phyloP scores from a whole-genome alignment of 2,888 invertebrate species.

The Geotrupes spiniger region DNA sequence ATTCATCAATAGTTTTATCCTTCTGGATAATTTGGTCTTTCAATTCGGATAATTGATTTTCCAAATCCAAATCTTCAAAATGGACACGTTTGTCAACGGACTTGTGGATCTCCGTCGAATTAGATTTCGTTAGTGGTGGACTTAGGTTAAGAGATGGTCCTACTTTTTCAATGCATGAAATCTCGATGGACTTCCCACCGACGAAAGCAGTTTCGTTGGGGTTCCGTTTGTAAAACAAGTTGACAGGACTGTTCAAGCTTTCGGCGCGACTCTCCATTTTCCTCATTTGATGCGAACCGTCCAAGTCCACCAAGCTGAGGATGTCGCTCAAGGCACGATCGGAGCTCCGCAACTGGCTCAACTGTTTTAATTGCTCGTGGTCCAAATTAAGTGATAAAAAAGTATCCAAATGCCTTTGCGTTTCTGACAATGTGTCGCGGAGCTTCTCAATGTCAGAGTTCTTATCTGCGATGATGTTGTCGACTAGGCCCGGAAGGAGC shows the following conservation, averaged over 20 bases:
- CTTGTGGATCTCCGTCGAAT: slow-evolving; percentile 42
- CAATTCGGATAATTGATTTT: slow-evolving; percentile 47
- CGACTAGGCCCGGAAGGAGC: slow-evolving; percentile 56
- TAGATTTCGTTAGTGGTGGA: slow-evolving; percentile 33
- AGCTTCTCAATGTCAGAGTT: slow-evolving; percentile 67
- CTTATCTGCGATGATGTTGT: slow-evolving; percentile 65
- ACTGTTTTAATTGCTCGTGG: slow-evolving; percentile 53
- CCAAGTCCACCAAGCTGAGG: slow-evolving; percentile 69
- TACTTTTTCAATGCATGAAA: slow-evolving; percentile 42
- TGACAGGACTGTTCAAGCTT: slow-evolving; percentile 25
- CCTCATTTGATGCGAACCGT: slow-evolving; percentile 55
- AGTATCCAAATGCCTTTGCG: slow-evolving; percentile 54
- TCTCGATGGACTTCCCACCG: slow-evolving; percentile 43
- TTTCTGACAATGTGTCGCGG: slow-evolving; percentile 56
- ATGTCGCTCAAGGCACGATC: slow-evolving; percentile 71
- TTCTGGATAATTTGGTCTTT: slow-evolving; percentile 60
- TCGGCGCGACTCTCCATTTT: slow-evolving; percentile 30
- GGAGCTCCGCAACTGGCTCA: slow-evolving; percentile 57
- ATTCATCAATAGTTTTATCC: slow-evolving; percentile 56
- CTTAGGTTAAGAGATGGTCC: slow-evolving; percentile 25
- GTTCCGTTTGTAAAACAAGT: slow-evolving; percentile 49
- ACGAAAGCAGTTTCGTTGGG: slow-evolving; percentile 53
- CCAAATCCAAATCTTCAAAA: slow-evolving; percentile 58
- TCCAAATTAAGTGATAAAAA: slow-evolving; percentile 60
- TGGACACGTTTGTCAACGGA: slow-evolving; percentile 43